These are phyloP conservation scores for Ptychoptera contaminata DNA, from an alignment of 2,888 invertebrate genomes.

Conservation along the genomic window DNA sequence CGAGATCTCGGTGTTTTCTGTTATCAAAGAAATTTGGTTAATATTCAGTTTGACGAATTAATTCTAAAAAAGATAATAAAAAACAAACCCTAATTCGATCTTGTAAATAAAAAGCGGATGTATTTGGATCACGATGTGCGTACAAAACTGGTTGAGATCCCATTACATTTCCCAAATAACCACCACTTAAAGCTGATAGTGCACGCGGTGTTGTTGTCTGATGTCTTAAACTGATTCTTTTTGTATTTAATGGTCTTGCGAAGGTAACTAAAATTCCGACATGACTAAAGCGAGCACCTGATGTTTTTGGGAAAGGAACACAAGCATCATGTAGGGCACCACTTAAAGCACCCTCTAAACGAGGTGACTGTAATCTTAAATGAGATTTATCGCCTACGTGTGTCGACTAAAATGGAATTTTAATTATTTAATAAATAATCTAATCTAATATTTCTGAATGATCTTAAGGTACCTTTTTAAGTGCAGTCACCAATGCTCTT, in stretches of 20 bases:
- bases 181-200: conserved; percentile 50
- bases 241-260: conserved; percentile 52
- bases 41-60: too few relatives aligned
- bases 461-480: conserved; percentile 38
- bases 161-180: conserved; percentile 29
- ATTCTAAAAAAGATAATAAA: not conserved
- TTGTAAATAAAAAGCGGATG: conserved; percentile 64
- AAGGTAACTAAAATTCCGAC: conserved; percentile 77
- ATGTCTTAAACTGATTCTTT: conserved; percentile 50
- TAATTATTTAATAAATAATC: conserved; percentile 1
- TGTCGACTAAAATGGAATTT: conserved; percentile 13
- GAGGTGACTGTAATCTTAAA: conserved; percentile 27
- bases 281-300: conserved; percentile 84
- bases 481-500: conserved; percentile 46
- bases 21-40: conserved; percentile 6
- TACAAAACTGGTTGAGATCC: conserved; percentile 23
- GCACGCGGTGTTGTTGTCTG: conserved; percentile 67
- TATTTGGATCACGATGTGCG: conserved; percentile 35
- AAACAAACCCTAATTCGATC: conserved; percentile 33
- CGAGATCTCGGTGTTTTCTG: conserved; percentile 34
- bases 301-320: conserved; percentile 87
- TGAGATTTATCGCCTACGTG: conserved; percentile 25
- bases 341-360: conserved; percentile 27
- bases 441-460: not conserved
- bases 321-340: conserved; percentile 47